Conservation (phyloP, 2,888 invertebrate genomes). For the Thymelicus lineola region DNA sequence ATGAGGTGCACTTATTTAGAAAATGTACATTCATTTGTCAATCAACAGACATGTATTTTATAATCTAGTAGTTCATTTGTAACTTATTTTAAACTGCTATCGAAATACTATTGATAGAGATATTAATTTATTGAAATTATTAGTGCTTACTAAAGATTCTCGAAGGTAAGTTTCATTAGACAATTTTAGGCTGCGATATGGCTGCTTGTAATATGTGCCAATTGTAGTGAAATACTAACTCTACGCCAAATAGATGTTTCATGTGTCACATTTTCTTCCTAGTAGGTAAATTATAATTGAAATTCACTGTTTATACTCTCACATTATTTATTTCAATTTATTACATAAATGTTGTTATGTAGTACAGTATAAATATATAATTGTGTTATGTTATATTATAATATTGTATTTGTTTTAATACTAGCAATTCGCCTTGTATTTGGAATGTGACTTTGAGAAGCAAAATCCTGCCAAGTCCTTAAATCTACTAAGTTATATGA, state of each 20-base stretch:
- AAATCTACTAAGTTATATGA: slow-evolving; percentile 52
- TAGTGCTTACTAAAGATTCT: slow-evolving; percentile 50
- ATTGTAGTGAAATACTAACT: slow-evolving; percentile 62
- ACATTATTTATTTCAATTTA: slow-evolving; percentile 50
- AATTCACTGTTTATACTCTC: slow-evolving; percentile 33
- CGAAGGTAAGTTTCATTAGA: slow-evolving; percentile 46
- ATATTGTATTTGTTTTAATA: slow-evolving; percentile 57
- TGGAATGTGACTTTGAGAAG: slow-evolving; percentile 76
- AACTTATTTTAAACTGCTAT: slow-evolving; percentile 43
- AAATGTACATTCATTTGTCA: slow-evolving; percentile 37
- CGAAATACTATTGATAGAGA: slow-evolving; percentile 44
- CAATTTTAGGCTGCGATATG: slow-evolving; percentile 57
- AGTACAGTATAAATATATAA: slow-evolving; percentile 56
- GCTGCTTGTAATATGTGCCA: slow-evolving; percentile 67
- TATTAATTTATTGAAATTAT: slow-evolving; percentile 52
- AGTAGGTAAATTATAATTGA: slow-evolving; percentile 49
- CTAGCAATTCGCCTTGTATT: slow-evolving; percentile 57
- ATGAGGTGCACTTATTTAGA: slow-evolving; percentile 70
- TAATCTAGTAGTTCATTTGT: slow-evolving; percentile 45
- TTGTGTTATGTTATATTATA: slow-evolving; percentile 57
- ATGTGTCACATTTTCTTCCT: slow-evolving; percentile 41
- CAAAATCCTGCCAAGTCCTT: slow-evolving; percentile 81
- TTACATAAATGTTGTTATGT: slow-evolving; percentile 42
- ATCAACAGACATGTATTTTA: slow-evolving; percentile 22
- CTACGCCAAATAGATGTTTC: slow-evolving; percentile 58